phyloP scores from a whole-genome alignment of 2,888 invertebrate species.

The Cerceris rybyensis region DNA sequence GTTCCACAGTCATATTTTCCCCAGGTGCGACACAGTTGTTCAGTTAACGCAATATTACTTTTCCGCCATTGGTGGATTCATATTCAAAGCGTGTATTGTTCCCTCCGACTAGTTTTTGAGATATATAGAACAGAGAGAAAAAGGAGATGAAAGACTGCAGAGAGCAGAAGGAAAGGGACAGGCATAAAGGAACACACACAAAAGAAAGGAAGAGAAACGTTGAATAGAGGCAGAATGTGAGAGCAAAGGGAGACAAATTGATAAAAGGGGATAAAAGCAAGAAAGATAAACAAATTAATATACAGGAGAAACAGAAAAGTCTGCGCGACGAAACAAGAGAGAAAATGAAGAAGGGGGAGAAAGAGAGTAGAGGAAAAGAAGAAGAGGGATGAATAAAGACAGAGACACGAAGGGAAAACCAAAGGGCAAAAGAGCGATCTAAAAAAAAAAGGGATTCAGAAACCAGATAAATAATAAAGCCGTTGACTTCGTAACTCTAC shows the following conservation, averaged over 20 bases:
- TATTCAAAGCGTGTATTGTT: slow-evolving; percentile 37
- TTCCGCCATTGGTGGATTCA: slow-evolving; percentile 44
- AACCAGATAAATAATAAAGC: slow-evolving; percentile 59
- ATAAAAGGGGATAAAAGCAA: too few relatives aligned
- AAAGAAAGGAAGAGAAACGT: background rate
- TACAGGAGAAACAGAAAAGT: too few relatives aligned
- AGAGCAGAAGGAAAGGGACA: background rate
- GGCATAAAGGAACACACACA: background rate
- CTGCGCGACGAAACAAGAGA: background rate
- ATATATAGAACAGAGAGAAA: background rate
- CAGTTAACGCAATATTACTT: background rate
- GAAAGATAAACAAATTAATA: background rate
- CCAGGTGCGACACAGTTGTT: too few relatives aligned
- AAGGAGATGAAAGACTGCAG: background rate
- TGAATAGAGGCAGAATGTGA: background rate
- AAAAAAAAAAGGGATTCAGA: slow-evolving; percentile 27
- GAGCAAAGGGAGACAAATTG: too few relatives aligned
- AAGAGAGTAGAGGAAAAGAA: background rate
- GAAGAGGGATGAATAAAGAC: background rate
- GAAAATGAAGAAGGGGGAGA: background rate
- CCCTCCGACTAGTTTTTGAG: slow-evolving; percentile 39
- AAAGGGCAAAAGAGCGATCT: slow-evolving; percentile 1
- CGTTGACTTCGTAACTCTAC: slow-evolving; percentile 42
- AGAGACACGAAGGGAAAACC: background rate
- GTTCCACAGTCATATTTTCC: too few relatives aligned